These are phyloP conservation scores for Telmatherina bonti DNA, from an alignment of 2,797 vertebrate species.

Conservation along the genomic window DNA sequence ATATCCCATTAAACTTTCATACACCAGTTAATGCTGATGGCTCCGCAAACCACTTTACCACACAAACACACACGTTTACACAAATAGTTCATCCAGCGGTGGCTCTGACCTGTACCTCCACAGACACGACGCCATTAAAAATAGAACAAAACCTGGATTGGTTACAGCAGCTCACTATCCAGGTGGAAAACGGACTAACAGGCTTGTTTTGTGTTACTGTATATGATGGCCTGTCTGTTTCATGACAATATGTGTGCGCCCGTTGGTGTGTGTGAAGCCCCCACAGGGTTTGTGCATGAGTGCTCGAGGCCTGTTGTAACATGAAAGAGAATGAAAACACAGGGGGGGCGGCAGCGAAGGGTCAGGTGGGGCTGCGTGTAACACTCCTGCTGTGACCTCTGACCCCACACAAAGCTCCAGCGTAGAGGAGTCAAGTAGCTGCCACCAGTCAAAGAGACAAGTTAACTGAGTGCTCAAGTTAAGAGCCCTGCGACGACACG, in stretches of 20 bases:
- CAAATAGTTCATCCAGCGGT: conserved; percentile 48
- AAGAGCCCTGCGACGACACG: conserved; percentile 46
- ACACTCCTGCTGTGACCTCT: conserved; percentile 69
- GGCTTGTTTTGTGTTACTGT: conserved; percentile 62
- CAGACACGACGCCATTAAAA: conserved; percentile 79
- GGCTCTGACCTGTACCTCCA: conserved; percentile 58
- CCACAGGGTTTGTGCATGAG: conserved; percentile 67
- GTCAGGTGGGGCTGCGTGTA: conserved; percentile 75
- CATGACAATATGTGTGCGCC: conserved; percentile 39
- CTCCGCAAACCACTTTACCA: conserved; percentile 73
- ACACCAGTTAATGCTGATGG: conserved; percentile 79
- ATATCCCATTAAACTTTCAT: conserved; percentile 83
- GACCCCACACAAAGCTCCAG: conserved; percentile 61
- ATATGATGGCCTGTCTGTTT: conserved; percentile 58
- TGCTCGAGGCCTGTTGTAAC: conserved; percentile 75
- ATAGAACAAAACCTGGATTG: conserved; percentile 73
- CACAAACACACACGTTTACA: conserved; percentile 50
- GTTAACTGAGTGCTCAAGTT: conserved; percentile 63
- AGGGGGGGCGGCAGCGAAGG: conserved; percentile 51
- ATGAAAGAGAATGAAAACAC: conserved; percentile 77
- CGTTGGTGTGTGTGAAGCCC: conserved; percentile 35
- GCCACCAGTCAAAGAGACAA: conserved; percentile 64
- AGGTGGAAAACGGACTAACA: conserved; percentile 67
- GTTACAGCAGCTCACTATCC: conserved; percentile 56
- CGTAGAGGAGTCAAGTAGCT: conserved; percentile 73